Evolutionary conservation across 2,797 vertebrate genomes (phyloP), one percentile per base, ranked within the genome.

Genomic region (Carcharodon carcharias): DNA sequence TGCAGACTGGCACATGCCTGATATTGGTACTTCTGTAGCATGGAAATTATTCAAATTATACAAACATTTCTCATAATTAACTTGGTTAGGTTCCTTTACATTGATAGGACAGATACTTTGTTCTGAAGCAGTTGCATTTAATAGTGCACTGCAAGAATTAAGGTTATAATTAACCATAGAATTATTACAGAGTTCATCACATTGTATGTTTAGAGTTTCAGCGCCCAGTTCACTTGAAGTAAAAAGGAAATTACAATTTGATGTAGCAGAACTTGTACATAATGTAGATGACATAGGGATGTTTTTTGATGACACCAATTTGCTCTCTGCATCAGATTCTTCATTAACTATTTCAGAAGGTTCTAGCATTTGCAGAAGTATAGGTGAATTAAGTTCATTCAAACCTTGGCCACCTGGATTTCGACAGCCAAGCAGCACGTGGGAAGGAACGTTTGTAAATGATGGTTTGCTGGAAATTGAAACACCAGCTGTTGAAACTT

Each of bases 331-430:
- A 92, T 92, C 50, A 73, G 28, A 73, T 73, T 21, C 31, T 73
- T 71, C 50, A 28, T 67, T 26, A 95, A 73, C 31, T 18, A 35
- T 67, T 56, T 56, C 94, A 73, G 69, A 95, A 73, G 94, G 69
- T 56, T 95, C 71, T 50, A 73, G 45, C 69, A 95, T 95, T 77
- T 95, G 94, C 67, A 95, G 50, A 73, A 77, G 69, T 56, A 77
- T 54, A 56, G 94, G 94, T 23, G 94, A 95, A 56, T 31, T 77
- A 77, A 58, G 73, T 77, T 77, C 69, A 95, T 73, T 95, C 69
- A 77, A 73, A 95, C 67, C 93, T 28, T 71, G 67, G 67, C 45
- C 14, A 71, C 45, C 50, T 54, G 28, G 67, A 56, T 58, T 95
- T 95, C 77, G 94, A 40, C 69, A 56, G 16, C 26, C 94, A 95